Evolutionary conservation across 2,888 invertebrate genomes (phyloP).

Genomic region (Acleris cristana): DNA sequence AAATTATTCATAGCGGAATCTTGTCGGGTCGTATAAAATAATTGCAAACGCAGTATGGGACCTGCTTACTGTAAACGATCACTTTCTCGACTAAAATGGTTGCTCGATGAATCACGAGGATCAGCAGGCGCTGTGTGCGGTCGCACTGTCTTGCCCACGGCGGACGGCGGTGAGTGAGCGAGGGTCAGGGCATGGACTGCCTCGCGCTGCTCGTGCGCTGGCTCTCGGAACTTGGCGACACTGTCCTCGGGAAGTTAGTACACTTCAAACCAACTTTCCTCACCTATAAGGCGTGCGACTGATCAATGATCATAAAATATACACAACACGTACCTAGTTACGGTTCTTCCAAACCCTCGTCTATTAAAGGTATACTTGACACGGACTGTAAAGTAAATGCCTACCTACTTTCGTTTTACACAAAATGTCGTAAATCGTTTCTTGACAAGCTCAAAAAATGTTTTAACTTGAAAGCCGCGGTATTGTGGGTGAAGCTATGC

Average conservation of each 20-base stretch:
- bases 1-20: conserved; percentile 18
- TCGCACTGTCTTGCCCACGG: neutral
- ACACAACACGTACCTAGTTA: neutral
- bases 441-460: too few species aligned
- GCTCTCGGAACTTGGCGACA: conserved; percentile 53
- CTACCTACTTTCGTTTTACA: too few species aligned
- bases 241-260: conserved; percentile 60
- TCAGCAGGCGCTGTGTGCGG: conserved; percentile 19
- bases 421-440: too few species aligned
- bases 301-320: too few species aligned
- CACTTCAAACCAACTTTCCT: conserved; percentile 1
- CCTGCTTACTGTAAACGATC: conserved; percentile 23
- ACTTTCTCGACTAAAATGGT: conserved; percentile 31
- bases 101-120: conserved; percentile 30
- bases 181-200: conserved; percentile 47
- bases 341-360: too few species aligned
- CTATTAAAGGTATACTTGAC: too few species aligned
- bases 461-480: too few species aligned
- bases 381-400: too few species aligned
- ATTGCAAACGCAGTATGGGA: conserved; percentile 9
- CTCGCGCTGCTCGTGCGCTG: conserved; percentile 56
- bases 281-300: neutral
- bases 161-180: conserved; percentile 2
- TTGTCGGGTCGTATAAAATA: conserved; percentile 13
- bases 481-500: too few species aligned